Evolutionary conservation across 2,113 vertebrate species (phyloP).

Genomic region (Antennarius striatus): DNA sequence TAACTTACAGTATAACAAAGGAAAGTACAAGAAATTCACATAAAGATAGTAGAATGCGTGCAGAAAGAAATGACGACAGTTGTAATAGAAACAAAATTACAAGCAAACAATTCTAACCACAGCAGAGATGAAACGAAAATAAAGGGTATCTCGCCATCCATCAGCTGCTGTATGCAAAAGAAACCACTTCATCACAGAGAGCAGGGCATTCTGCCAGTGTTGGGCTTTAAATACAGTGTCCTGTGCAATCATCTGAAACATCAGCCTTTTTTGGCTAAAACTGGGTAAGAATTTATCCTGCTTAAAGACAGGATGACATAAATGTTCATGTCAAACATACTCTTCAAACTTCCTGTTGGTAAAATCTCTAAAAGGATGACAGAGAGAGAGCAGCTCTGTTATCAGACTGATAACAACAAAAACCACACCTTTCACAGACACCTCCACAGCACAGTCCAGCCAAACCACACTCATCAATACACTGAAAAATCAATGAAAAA

Average conservation of each 20-base stretch:
- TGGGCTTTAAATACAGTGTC: not conserved
- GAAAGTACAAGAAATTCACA: not conserved
- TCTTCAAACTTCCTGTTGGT: constrained; percentile 44
- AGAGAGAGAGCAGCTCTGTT: constrained; percentile 8
- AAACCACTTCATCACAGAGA: constrained; percentile 12
- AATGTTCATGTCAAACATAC: constrained; percentile 16
- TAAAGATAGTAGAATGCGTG: not conserved
- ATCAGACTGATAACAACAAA: not conserved
- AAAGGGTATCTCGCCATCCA: constrained; percentile 16
- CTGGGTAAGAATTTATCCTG: constrained; percentile 12
- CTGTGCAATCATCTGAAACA: constrained; percentile 30
- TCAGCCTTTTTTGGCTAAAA: not conserved
- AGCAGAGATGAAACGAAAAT: constrained; percentile 15
- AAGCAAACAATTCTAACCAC: constrained; percentile 1
- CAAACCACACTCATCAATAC: constrained; percentile 31
- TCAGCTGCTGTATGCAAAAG: constrained; percentile 28
- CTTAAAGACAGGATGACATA: not conserved
- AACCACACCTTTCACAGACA: constrained; percentile 7
- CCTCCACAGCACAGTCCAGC: constrained; percentile 18
- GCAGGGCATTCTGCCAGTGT: constrained; percentile 7
- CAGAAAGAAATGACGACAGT: constrained; percentile 2
- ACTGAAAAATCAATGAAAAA: constrained; percentile 73
- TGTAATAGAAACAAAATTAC: constrained; percentile 9
- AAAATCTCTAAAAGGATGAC: constrained; percentile 36
- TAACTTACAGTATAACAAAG: constrained; percentile 1